A percentile compares a stretch with the other conserved stretches of the same genome.
Conservation (phyloP, 2,888 invertebrate genomes). For the Ceramica pisi region DNA sequence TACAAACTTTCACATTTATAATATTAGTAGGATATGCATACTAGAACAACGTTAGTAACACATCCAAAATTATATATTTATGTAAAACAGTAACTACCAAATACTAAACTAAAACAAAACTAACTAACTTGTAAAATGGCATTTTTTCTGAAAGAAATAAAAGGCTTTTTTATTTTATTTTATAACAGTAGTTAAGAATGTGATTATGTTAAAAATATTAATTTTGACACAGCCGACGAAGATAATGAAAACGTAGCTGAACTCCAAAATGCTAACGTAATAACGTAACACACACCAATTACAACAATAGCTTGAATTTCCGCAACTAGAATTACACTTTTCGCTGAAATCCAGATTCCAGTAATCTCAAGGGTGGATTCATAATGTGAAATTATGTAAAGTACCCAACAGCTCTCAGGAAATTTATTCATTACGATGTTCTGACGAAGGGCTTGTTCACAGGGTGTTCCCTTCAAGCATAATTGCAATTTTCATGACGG, state of each 20-base stretch:
- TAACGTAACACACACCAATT: slow-evolving; percentile 36
- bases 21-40: too few species aligned
- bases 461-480: slow-evolving; percentile 56
- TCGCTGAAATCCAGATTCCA: slow-evolving; percentile 56
- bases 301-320: slow-evolving; percentile 50
- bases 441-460: slow-evolving; percentile 59
- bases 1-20: too few species aligned
- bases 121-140: background rate
- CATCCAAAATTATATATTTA: too few species aligned
- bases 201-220: background rate
- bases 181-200: background rate
- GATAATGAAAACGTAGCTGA: slow-evolving; percentile 11
- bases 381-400: slow-evolving; percentile 69
- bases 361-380: slow-evolving; percentile 62
- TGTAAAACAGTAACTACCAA: too few species aligned
- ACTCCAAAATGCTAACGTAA: slow-evolving; percentile 27
- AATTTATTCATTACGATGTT: slow-evolving; percentile 67
- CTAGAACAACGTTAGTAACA: too few species aligned
- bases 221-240: background rate
- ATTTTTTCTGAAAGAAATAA: too few species aligned
- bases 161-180: too few species aligned
- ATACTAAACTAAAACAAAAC: too few species aligned
- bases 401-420: slow-evolving; percentile 64
- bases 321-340: slow-evolving; percentile 59
- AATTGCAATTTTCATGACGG: slow-evolving; percentile 68